Evolutionary conservation across 2,888 invertebrate genomes (phyloP), one percentile per base, ranked within the genome.

Genomic region (Nudaria mundana): DNA sequence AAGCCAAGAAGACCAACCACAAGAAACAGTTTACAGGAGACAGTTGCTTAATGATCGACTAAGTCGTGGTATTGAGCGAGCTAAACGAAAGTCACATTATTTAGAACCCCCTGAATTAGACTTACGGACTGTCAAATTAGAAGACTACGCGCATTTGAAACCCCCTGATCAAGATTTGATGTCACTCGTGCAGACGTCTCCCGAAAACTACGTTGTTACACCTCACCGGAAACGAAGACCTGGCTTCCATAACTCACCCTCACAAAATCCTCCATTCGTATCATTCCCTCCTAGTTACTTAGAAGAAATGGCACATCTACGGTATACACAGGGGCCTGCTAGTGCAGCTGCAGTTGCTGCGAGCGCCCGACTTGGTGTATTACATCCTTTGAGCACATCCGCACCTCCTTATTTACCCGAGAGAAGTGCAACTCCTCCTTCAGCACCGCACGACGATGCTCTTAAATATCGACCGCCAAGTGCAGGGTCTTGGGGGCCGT

Each of bases 221-320:
- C 96, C 96, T 7, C 95, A 96, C 83, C 89, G 96, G 60, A 96
- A 96, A 83, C 90, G 96, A 73, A 90, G 95, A 71, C 95, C 95
- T 1, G 96, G 96, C 34, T 96, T 96, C 66, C 95, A 95, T 74
- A 95, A 95, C 69, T 94, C 95, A 22, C 95, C 96, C 12, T 94
- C 95, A 49, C 95, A 96, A 71, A 95, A 96, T 81, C 94, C 95
- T 47, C 95, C 96, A 24, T 96, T 96, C 69, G 95, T 95, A 52
- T 94, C 95, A 43, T 95, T 94, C 71, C 92, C 93, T 56, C 94
- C 93, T 38, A 93, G 93, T 55, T 93, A 94, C 67, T 88, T 94
- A 57, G 94, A 94, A 73, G 94, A 94, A 69, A 91, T 93, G 66
- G 86, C 90, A 11, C 91, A 91, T 53, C 77, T 91, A 52, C 88